Evolutionary conservation across 2,113 vertebrate genomes (phyloP), one percentile per base, ranked within the genome.

Genomic region (Chionodraco myersi): DNA sequence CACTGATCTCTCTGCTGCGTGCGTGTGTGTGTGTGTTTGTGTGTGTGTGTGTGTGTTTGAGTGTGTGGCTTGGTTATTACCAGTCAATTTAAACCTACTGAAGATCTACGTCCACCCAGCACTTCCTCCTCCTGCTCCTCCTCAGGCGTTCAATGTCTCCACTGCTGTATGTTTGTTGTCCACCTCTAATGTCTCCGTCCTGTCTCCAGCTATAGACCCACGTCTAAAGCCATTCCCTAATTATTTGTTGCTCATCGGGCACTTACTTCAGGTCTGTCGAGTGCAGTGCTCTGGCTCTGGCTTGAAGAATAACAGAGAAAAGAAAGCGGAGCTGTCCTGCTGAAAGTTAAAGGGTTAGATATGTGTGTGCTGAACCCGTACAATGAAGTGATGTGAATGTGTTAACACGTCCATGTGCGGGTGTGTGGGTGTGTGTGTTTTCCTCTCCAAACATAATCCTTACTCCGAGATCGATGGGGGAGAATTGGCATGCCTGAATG

Each of bases 1-100:
- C 94, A 95, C 95, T 95, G 93, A 94, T 91, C 77, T 93, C 88
- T 89, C 86, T 88, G 85, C 83, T 90, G 84, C 54, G 60, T 72
- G 59, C 68, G 65, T 68, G 41, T 58, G 83, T 71, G 84, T 73
- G 75, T 63, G 85, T 53, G 67, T 76, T 65, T 58, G 73, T 63
- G 62, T 57, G 54, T 51, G 12, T 71, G 82, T 59, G 80, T 68
- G 84, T 80, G 80, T 86, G 26, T 26, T 21, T 58, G 77, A 67
- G 75, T 5, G 78, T 76, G 77, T 79, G 88, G 81, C 85, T 86
- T 44, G 90, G 88, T 89, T 86, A 72, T 53, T 56, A 88, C 91
- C 80, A 75, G 88, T 89, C 84, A 80, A 75, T 83, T 85, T 57
- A 86, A 91, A 30, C 83, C 90, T 92, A 88, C 88, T 90, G 92